These are phyloP conservation scores for Epinotia demarniana DNA, from an alignment of 2,888 invertebrate species.

Conservation along the genomic window DNA sequence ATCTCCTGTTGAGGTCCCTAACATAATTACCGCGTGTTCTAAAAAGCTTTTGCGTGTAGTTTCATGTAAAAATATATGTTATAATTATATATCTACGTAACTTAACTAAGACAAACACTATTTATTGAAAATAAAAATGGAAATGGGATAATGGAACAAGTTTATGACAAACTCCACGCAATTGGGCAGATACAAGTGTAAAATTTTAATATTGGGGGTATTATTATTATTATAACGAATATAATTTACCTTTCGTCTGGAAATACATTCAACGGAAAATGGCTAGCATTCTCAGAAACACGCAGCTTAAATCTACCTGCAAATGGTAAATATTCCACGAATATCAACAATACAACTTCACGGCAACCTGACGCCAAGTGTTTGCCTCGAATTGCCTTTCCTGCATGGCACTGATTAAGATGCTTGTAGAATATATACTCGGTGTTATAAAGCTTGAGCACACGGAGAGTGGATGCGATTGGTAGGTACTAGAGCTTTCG, in stretches of 20 bases:
- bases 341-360: conserved; percentile 70
- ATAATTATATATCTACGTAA: no score
- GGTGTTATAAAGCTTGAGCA: conserved; percentile 1
- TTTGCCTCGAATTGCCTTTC: conserved; percentile 66
- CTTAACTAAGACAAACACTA: no score
- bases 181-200: no score
- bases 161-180: no score
- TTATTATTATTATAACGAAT: no score
- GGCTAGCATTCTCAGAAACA: conserved; percentile 13
- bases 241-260: not conserved
- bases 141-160: no score
- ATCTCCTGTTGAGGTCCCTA: no score
- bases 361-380: conserved; percentile 68
- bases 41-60: no score
- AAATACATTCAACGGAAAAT: not conserved
- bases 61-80: no score
- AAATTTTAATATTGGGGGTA: no score
- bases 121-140: no score
- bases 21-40: no score
- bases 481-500: not conserved
- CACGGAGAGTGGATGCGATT: not conserved
- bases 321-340: conserved; percentile 58
- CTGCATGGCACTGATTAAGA: conserved; percentile 68
- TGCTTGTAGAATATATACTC: conserved; percentile 60
- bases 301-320: conserved; percentile 17